phyloP scores from a whole-genome alignment of 2,888 invertebrate genomes.

The Macroteleia sp. region DNA sequence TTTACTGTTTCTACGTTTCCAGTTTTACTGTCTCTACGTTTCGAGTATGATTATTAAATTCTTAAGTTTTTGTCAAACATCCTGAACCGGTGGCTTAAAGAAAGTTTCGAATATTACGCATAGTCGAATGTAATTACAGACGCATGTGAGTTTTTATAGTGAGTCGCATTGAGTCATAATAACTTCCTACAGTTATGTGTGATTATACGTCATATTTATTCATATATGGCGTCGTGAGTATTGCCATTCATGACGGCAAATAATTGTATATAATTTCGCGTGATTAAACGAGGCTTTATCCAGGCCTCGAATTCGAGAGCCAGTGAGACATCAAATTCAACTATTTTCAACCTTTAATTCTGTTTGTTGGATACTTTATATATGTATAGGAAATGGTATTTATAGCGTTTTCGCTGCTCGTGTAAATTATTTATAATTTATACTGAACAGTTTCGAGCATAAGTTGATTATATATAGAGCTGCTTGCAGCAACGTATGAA shows the following conservation, averaged over 20 bases:
- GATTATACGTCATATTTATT: slow-evolving; percentile 38
- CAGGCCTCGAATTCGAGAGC: too few species aligned
- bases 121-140: slow-evolving; percentile 30
- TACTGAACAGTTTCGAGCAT: slow-evolving; percentile 13
- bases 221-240: slow-evolving; percentile 30
- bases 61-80: slow-evolving; percentile 16
- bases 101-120: slow-evolving; percentile 22
- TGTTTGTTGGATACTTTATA: too few species aligned
- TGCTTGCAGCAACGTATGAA: slow-evolving; percentile 22
- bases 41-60: slow-evolving; percentile 13
- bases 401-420: slow-evolving; percentile 20
- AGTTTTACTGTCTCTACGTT: slow-evolving; percentile 3
- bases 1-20: too few species aligned
- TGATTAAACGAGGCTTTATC: too few species aligned
- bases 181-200: slow-evolving; percentile 42
- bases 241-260: slow-evolving; percentile 8
- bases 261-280: slow-evolving; percentile 46
- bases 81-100: slow-evolving; percentile 7
- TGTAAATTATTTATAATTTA: slow-evolving; percentile 43
- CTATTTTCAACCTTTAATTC: too few species aligned
- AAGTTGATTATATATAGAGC: slow-evolving; percentile 36
- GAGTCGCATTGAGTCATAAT: slow-evolving; percentile 34
- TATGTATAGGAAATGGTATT: slow-evolving; percentile 24
- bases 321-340: too few species aligned
- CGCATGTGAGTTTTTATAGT: slow-evolving; percentile 24